Percentiles rank a stretch among this genome's conserved stretches.
These are phyloP conservation scores for Emesis russula DNA, from an alignment of 2,888 invertebrate genomes.

Conservation along the genomic window DNA sequence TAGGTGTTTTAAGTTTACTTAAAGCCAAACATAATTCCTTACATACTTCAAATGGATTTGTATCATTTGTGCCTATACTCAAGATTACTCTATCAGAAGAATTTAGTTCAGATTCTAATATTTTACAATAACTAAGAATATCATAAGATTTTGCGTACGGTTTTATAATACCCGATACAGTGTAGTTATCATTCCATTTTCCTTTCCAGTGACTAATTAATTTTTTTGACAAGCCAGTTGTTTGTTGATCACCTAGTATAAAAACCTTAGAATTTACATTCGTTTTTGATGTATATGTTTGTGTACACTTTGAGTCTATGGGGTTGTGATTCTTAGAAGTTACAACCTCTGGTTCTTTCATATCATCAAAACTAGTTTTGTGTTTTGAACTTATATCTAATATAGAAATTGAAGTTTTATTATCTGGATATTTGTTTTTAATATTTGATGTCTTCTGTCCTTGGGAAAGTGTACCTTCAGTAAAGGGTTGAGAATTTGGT, in stretches of 20 bases:
- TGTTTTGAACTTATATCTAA: not conserved
- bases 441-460: not conserved
- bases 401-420: not conserved
- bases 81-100: slow-evolving; percentile 6
- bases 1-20: not conserved
- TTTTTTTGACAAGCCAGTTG: not conserved
- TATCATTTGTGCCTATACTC: slow-evolving; percentile 1
- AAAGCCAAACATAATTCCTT: not conserved
- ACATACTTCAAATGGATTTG: not conserved
- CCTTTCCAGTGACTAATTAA: not conserved
- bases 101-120: not conserved
- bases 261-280: not conserved
- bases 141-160: not conserved
- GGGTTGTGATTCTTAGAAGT: not conserved
- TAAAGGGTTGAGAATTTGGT: not conserved
- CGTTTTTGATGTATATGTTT: not conserved
- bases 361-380: not conserved
- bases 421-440: not conserved
- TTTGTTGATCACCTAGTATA: not conserved
- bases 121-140: not conserved
- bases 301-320: not conserved
- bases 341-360: not conserved
- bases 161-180: not conserved
- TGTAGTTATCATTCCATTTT: not conserved
- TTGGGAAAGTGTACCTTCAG: not conserved